phyloP scores from a whole-genome alignment of 2,113 vertebrate genomes.

The Thalassarche chlororhynchos region DNA sequence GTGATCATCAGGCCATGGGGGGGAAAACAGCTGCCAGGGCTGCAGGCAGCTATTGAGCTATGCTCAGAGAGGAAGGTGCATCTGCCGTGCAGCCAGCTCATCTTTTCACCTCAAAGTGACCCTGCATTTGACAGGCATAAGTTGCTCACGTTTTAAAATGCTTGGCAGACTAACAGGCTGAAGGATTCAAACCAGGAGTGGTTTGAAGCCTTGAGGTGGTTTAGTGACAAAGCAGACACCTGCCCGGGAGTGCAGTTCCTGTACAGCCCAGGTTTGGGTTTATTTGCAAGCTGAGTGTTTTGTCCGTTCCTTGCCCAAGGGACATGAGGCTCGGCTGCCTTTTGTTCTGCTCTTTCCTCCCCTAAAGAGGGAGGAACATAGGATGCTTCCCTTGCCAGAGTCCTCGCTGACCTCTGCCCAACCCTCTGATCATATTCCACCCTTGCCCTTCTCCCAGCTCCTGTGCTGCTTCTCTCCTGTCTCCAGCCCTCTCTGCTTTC shows the following conservation, averaged over 20 bases:
- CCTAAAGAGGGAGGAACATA: conserved; percentile 60
- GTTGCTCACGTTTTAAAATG: neutral
- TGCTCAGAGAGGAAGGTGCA: neutral
- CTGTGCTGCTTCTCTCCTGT: neutral
- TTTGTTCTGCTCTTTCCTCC: conserved; percentile 67
- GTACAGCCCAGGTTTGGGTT: conserved; percentile 14
- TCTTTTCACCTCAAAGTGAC: neutral
- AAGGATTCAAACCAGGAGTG: neutral
- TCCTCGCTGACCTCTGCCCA: conserved; percentile 56
- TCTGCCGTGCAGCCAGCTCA: neutral
- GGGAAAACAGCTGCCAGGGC: neutral
- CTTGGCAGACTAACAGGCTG: neutral
- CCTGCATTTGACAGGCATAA: neutral
- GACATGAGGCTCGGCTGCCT: neutral
- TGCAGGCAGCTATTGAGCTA: neutral
- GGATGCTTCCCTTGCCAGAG: conserved; percentile 66
- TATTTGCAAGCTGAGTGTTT: conserved; percentile 20
- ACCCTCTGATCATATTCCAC: conserved; percentile 51
- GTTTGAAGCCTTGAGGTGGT: neutral
- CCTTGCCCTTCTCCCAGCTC: conserved; percentile 47
- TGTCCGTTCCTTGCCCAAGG: conserved; percentile 46
- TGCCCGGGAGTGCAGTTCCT: conserved; percentile 4
- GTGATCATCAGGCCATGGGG: neutral
- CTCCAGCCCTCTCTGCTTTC: neutral
- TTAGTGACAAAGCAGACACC: conserved; percentile 45